These are phyloP conservation scores for Etheostoma spectabile DNA, from an alignment of 2,113 vertebrate genomes.

Conservation along the genomic window DNA sequence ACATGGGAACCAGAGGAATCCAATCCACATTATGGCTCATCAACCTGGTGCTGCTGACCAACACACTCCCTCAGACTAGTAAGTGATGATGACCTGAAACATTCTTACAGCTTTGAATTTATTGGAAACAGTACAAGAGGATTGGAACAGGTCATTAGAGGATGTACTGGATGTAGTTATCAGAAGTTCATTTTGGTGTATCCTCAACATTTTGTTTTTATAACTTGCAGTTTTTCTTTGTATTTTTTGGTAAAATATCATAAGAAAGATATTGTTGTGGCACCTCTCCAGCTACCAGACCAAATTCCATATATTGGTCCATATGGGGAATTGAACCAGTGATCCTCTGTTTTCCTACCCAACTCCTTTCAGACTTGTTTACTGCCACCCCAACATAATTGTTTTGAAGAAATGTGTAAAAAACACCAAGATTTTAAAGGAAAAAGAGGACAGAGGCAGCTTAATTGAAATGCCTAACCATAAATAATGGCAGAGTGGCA, in stretches of 20 bases:
- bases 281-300: too few species aligned
- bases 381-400: too few species aligned
- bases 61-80: slow-evolving; percentile 50
- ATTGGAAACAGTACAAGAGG: neutral
- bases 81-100: slow-evolving; percentile 19
- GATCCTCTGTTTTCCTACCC: too few species aligned
- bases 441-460: too few species aligned
- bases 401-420: too few species aligned
- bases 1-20: slow-evolving; percentile 54
- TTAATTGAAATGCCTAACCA: too few species aligned
- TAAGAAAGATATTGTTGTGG: too few species aligned
- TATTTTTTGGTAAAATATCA: neutral
- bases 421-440: too few species aligned
- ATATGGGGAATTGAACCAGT: too few species aligned
- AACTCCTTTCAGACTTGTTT: too few species aligned
- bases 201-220: neutral
- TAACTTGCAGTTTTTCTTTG: neutral
- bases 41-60: slow-evolving; percentile 44
- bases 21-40: slow-evolving; percentile 28
- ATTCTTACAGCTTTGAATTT: neutral
- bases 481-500: too few species aligned
- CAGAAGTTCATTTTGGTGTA: neutral
- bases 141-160: neutral
- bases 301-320: too few species aligned
- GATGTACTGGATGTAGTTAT: neutral